Percentiles rank a stretch among this genome's conserved stretches.
phyloP scores from a whole-genome alignment of 2,113 vertebrate species.

The Ceyx cyanopectus region DNA sequence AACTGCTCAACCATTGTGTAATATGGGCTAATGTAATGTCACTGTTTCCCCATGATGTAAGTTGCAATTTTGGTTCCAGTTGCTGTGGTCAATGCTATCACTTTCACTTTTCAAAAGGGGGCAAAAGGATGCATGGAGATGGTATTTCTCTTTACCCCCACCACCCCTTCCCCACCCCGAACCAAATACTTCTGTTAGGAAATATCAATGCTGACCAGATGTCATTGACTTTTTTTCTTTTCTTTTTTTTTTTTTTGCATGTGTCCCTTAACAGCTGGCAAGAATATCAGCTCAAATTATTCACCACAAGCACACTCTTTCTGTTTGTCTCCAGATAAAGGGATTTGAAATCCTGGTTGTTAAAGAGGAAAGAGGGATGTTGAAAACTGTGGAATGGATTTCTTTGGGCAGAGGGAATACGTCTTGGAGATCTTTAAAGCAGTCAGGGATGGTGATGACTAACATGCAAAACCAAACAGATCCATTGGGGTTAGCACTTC shows the following conservation, averaged over 20 bases:
- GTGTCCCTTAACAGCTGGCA: slow-evolving; percentile 77
- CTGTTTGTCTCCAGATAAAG: slow-evolving; percentile 78
- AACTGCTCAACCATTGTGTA: slow-evolving; percentile 77
- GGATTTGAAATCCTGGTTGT: slow-evolving; percentile 71
- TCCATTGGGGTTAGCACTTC: not conserved
- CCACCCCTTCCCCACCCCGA: not conserved
- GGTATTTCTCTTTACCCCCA: slow-evolving; percentile 42
- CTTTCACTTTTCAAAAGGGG: slow-evolving; percentile 66
- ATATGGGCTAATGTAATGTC: slow-evolving; percentile 62
- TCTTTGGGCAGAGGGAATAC: slow-evolving; percentile 43
- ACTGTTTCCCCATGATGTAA: slow-evolving; percentile 48
- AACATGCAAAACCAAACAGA: not conserved
- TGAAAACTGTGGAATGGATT: slow-evolving; percentile 75
- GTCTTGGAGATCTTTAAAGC: slow-evolving; percentile 26
- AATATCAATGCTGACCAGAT: slow-evolving; percentile 72
- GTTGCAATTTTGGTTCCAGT: slow-evolving; percentile 48
- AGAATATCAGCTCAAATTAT: slow-evolving; percentile 74
- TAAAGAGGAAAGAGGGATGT: slow-evolving; percentile 55
- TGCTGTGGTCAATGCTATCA: slow-evolving; percentile 45
- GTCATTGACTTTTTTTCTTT: slow-evolving; percentile 43
- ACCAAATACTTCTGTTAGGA: slow-evolving; percentile 66
- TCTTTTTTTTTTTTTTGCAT: slow-evolving; percentile 41
- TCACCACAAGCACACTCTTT: slow-evolving; percentile 68
- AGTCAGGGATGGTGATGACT: not conserved
- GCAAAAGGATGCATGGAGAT: not conserved